Evolutionary conservation across 2,113 vertebrate species (phyloP).

Genomic region (Amazona vittata): DNA sequence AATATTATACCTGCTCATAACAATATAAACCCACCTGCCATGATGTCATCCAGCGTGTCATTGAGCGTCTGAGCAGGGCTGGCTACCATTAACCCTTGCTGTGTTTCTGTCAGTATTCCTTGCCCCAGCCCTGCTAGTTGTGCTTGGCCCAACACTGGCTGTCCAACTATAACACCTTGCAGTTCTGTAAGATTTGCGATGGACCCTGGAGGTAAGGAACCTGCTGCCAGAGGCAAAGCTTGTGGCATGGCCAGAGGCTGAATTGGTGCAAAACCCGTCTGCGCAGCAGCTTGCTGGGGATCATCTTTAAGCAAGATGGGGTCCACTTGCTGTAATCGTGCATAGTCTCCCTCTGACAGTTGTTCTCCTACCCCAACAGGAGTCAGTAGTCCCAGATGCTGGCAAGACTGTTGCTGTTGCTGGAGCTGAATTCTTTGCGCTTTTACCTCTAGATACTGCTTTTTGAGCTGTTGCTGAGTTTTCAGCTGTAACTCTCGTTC

Average conservation of each 20-base stretch:
- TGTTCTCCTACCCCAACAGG: constrained; percentile 88
- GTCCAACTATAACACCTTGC: constrained; percentile 95
- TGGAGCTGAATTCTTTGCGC: constrained; percentile 89
- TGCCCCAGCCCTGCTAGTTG: constrained; percentile 90
- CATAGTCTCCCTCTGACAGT: constrained; percentile 88
- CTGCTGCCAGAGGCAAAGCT: constrained; percentile 82
- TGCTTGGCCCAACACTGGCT: constrained; percentile 87
- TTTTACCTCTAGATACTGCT: constrained; percentile 99
- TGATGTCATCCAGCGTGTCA: constrained; percentile 99
- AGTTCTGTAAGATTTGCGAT: constrained; percentile 92
- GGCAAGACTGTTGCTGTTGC: constrained; percentile 83
- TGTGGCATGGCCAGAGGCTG: constrained; percentile 90
- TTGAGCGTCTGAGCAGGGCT: constrained; percentile 95
- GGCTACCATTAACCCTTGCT: constrained; percentile 94
- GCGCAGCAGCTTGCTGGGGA: constrained; percentile 81
- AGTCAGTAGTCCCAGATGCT: constrained; percentile 85
- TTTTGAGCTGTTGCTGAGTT: constrained; percentile 99
- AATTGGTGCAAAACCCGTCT: constrained; percentile 92
- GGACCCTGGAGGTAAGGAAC: constrained; percentile 84
- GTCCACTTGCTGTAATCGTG: constrained; percentile 93
- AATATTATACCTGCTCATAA: constrained; percentile 79
- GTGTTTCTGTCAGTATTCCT: constrained; percentile 93
- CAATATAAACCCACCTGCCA: constrained; percentile 90
- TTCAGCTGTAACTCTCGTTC: constrained; percentile 98
- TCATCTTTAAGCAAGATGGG: constrained; percentile 90